Conservation (phyloP, 2,888 invertebrate species). For the Sarcophaga carnaria region DNA sequence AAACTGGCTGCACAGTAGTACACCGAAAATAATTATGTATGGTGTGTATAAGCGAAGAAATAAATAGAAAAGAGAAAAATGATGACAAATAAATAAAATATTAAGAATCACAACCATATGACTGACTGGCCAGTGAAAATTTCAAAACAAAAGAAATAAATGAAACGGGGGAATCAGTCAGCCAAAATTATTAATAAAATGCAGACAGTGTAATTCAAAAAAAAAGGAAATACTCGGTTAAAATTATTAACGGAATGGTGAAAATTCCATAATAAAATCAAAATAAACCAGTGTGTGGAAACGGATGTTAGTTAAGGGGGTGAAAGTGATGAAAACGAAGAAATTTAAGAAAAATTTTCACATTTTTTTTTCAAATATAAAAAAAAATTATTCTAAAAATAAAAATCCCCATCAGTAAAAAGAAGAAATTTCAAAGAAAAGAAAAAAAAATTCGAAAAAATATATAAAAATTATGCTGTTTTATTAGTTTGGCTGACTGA, state of each 20-base stretch:
- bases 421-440: conserved; percentile 17
- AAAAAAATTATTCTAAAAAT: conserved; percentile 60
- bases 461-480: conserved; percentile 34
- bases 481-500: conserved; percentile 35
- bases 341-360: conserved; percentile 22
- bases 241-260: conserved; percentile 5
- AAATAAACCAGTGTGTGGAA: background rate
- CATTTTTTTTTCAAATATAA: conserved; percentile 37
- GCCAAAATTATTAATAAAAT: background rate
- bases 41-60: conserved; percentile 46
- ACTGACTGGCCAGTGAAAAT: background rate
- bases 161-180: background rate
- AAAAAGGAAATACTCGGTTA: conserved; percentile 20
- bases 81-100: conserved; percentile 4
- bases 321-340: conserved; percentile 17
- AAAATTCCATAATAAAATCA: background rate
- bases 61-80: conserved; percentile 15
- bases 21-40: conserved; percentile 37
- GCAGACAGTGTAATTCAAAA: background rate
- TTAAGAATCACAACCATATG: conserved; percentile 21
- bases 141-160: background rate
- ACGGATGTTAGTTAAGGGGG: background rate
- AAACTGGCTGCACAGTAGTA: conserved; percentile 48
- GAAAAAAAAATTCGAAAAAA: background rate
- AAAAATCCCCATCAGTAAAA: conserved; percentile 37